Conservation (phyloP, 2,113 vertebrate genomes). For the Choloepus hoffmanni region DNA sequence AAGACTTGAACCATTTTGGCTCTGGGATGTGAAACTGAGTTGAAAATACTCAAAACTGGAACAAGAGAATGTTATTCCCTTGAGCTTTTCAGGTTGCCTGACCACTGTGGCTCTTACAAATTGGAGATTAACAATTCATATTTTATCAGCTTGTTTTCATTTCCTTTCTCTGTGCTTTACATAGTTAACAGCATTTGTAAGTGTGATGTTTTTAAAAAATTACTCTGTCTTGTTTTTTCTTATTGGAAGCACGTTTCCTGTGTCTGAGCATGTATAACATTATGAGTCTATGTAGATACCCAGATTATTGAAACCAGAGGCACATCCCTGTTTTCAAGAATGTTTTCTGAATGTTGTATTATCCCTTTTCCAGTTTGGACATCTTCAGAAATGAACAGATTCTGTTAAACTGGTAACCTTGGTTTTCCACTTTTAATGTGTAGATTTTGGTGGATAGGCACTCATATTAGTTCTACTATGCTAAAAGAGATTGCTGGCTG, state of each 20-base stretch:
- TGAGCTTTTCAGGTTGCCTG: neutral
- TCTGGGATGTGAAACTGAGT: constrained; percentile 53
- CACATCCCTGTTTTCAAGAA: constrained; percentile 24
- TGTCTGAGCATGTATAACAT: neutral
- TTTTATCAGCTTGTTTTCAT: neutral
- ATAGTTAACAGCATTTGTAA: neutral
- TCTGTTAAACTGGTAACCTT: neutral
- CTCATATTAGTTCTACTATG: constrained; percentile 34
- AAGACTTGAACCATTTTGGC: neutral
- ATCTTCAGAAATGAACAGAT: constrained; percentile 47
- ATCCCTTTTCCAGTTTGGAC: neutral
- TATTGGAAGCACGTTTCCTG: neutral
- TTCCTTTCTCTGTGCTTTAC: constrained; percentile 23
- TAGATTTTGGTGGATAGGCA: constrained; percentile 19
- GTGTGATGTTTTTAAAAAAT: neutral
- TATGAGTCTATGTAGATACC: neutral
- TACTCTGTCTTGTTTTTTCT: neutral
- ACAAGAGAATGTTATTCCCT: constrained; percentile 2
- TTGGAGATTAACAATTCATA: constrained; percentile 9
- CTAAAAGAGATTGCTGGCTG: neutral
- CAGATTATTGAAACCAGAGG: neutral
- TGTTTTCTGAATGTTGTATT: constrained; percentile 16
- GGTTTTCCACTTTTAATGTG: neutral
- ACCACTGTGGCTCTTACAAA: neutral
- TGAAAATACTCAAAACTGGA: constrained; percentile 2